A percentile compares a stretch with the other conserved stretches of the same genome.
Conservation (phyloP, 1,140 invertebrate species). For the Pogonognathellus flavescens region DNA sequence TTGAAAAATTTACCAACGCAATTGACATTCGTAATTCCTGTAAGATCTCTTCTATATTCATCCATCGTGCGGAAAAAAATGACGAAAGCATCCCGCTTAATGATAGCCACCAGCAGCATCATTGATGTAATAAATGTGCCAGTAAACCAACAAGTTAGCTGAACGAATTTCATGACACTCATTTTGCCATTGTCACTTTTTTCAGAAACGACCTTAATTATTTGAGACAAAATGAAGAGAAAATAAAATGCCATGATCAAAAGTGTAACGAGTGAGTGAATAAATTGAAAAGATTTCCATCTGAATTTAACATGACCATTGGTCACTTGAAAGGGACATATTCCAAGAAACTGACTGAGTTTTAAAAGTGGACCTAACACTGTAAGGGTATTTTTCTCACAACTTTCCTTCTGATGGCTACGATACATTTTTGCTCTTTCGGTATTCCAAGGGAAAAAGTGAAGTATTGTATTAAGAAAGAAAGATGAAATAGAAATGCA, state of each 20-base stretch:
- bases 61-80: constrained; percentile 45
- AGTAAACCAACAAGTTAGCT: constrained; percentile 45
- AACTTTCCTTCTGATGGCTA: not conserved
- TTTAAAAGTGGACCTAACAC: constrained; percentile 50
- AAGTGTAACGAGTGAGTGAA: constrained; percentile 54
- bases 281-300: constrained; percentile 49
- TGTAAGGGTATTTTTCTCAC: not conserved
- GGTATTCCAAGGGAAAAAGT: too few species aligned
- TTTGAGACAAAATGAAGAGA: constrained; percentile 32
- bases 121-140: constrained; percentile 31
- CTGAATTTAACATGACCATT: constrained; percentile 41
- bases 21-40: constrained; percentile 5
- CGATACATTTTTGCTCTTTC: not conserved
- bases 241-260: constrained; percentile 46
- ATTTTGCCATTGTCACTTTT: not conserved
- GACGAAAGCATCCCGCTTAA: constrained; percentile 31
- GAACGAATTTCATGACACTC: constrained; percentile 14
- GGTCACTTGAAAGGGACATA: constrained; percentile 54
- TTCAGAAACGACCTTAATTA: not conserved
- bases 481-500: too few species aligned
- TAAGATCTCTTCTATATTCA: not conserved
- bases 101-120: constrained; percentile 45
- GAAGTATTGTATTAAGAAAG: not conserved
- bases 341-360: constrained; percentile 57
- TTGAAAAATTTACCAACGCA: not conserved